phyloP scores from a whole-genome alignment of 2,113 vertebrate species.

The Caranx melampygus region DNA sequence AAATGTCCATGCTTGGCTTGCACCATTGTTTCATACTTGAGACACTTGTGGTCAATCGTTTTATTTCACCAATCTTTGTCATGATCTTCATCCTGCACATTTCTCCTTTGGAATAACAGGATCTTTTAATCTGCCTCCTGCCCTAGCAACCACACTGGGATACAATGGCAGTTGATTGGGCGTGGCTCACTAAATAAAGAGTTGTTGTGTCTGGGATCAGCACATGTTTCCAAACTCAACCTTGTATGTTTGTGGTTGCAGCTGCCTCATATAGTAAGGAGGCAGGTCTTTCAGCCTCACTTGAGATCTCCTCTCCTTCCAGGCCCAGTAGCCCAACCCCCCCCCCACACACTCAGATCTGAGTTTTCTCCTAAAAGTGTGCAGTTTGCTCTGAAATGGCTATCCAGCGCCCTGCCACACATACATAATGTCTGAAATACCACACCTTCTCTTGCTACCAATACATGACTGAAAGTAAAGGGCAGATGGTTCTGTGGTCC shows the following conservation, averaged over 20 bases:
- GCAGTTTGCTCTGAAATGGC: constrained; percentile 2
- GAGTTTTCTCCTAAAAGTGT: background rate
- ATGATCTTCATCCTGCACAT: constrained; percentile 5
- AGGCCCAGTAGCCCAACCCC: constrained; percentile 39
- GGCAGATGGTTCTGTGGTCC: background rate
- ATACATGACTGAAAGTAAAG: background rate
- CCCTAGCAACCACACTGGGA: constrained; percentile 60
- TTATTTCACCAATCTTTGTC: background rate
- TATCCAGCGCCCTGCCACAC: background rate
- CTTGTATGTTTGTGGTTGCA: constrained; percentile 75
- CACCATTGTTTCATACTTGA: background rate
- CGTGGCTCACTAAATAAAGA: constrained; percentile 77
- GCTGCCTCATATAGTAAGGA: constrained; percentile 64
- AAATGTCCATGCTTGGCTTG: background rate
- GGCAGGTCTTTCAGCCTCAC: constrained; percentile 50
- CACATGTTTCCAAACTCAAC: constrained; percentile 74
- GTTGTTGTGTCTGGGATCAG: constrained; percentile 78
- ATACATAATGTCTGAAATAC: background rate
- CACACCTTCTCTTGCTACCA: background rate
- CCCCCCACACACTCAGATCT: background rate
- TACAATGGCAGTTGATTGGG: constrained; percentile 72
- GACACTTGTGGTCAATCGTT: background rate
- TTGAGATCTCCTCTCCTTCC: constrained; percentile 46
- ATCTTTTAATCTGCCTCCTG: constrained; percentile 47
- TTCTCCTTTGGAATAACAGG: constrained; percentile 8